These are phyloP conservation scores for Drosophila quadrilineata DNA, from an alignment of 1,140 invertebrate genomes.

Conservation along the genomic window DNA sequence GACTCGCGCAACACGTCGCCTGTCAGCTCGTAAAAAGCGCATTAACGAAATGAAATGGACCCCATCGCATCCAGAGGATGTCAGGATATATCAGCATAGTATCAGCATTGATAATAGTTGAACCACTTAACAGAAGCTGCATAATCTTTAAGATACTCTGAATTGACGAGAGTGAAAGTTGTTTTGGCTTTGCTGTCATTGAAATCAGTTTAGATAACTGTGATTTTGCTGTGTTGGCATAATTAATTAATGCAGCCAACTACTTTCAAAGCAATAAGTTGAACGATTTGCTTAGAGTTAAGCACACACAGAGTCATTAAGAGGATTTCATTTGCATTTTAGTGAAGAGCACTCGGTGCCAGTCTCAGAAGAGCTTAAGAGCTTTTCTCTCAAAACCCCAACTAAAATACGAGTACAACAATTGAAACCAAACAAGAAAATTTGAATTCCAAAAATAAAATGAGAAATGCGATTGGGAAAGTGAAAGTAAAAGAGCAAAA, in stretches of 20 bases:
- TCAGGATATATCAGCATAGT: not conserved
- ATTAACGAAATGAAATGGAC: slow-evolving; percentile 7
- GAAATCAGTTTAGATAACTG: not conserved
- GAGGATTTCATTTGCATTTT: slow-evolving; percentile 54
- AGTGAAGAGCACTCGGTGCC: not conserved
- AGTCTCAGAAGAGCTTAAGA: not conserved
- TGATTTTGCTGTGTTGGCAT: not conserved
- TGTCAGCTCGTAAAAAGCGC: slow-evolving; percentile 47
- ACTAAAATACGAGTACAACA: too few species aligned
- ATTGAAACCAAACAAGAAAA: too few species aligned
- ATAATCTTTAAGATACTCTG: slow-evolving; percentile 42
- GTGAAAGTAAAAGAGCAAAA: not conserved
- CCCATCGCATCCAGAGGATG: not conserved
- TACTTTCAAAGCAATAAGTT: not conserved
- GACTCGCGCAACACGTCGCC: not conserved
- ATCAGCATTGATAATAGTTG: slow-evolving; percentile 22
- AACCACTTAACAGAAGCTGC: slow-evolving; percentile 30
- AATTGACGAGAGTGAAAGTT: slow-evolving; percentile 43
- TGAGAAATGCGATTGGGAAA: too few species aligned
- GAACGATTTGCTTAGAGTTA: slow-evolving; percentile 6
- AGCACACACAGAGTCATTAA: slow-evolving; percentile 30
- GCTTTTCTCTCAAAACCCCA: too few species aligned
- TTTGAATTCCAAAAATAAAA: too few species aligned
- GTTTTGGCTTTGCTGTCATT: not conserved
- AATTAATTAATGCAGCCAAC: slow-evolving; percentile 23